Conservation (phyloP, 2,888 invertebrate genomes). For the Pelosia muscerda region DNA sequence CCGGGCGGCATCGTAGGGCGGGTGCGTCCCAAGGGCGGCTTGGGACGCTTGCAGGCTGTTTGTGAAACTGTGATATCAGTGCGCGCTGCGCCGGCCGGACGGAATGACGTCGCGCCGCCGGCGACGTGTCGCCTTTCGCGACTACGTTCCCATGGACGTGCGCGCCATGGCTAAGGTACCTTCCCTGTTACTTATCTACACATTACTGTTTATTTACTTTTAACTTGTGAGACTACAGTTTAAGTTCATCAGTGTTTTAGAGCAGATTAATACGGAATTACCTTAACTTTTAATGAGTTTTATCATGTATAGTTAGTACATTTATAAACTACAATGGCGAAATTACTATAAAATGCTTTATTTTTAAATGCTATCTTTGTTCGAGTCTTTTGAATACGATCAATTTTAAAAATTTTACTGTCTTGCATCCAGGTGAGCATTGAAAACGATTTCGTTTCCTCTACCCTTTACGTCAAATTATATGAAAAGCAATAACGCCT, state of each 20-base stretch:
- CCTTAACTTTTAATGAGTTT: background rate
- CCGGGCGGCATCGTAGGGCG: constrained; percentile 35
- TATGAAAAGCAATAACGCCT: constrained; percentile 12
- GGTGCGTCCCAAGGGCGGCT: constrained; percentile 42
- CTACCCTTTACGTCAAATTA: background rate
- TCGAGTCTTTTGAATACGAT: background rate
- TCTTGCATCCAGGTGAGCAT: background rate
- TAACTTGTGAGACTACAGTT: background rate
- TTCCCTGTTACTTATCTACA: constrained; percentile 11
- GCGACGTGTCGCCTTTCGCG: constrained; percentile 81
- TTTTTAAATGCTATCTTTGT: no score
- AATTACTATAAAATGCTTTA: background rate
- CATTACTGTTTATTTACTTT: background rate
- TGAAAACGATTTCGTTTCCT: background rate
- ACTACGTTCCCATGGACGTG: constrained; percentile 82
- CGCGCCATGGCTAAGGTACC: constrained; percentile 83
- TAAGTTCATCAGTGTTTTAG: background rate
- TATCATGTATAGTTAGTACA: background rate
- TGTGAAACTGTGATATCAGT: constrained; percentile 59
- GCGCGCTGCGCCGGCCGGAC: constrained; percentile 71
- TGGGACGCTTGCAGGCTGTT: constrained; percentile 41
- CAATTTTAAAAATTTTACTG: background rate
- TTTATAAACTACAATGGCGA: background rate
- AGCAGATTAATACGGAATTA: background rate
- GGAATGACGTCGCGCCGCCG: constrained; percentile 80